Evolutionary conservation across 2,113 vertebrate genomes (phyloP).

Genomic region (Eupsittula cactorum): DNA sequence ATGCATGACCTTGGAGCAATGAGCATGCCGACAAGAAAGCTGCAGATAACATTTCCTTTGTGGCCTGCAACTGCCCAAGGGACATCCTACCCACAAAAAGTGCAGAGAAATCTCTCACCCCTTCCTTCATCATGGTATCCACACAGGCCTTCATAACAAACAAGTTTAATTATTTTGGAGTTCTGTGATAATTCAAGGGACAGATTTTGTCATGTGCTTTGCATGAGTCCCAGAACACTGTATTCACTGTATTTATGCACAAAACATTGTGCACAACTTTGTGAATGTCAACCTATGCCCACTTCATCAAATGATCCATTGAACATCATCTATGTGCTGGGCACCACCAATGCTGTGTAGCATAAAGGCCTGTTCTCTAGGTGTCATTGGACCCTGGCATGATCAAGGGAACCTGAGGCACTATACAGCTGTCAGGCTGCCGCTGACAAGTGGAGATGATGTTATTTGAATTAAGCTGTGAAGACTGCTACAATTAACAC

Average conservation of each 20-base stretch:
- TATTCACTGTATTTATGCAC: background rate
- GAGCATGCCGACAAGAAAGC: background rate
- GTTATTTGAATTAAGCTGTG: background rate
- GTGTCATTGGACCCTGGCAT: accelerated
- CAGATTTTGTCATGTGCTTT: background rate
- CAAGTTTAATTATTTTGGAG: background rate
- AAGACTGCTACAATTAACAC: background rate
- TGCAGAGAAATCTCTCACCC: background rate
- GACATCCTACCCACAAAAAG: background rate
- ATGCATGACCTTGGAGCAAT: background rate
- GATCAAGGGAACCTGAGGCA: background rate
- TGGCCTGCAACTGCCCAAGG: background rate
- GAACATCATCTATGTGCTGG: background rate
- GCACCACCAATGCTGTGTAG: background rate
- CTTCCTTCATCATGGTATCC: background rate
- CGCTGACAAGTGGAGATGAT: background rate
- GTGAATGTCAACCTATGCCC: background rate
- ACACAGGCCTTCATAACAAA: background rate
- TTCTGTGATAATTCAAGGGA: background rate
- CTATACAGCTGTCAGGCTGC: background rate
- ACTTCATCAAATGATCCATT: background rate
- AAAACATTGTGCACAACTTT: background rate
- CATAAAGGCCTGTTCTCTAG: background rate
- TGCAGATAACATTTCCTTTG: background rate
- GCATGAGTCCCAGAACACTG: background rate